Base-by-base conservation (phyloP, 2,113 vertebrate species). In the Hyla sarda region DNA sequence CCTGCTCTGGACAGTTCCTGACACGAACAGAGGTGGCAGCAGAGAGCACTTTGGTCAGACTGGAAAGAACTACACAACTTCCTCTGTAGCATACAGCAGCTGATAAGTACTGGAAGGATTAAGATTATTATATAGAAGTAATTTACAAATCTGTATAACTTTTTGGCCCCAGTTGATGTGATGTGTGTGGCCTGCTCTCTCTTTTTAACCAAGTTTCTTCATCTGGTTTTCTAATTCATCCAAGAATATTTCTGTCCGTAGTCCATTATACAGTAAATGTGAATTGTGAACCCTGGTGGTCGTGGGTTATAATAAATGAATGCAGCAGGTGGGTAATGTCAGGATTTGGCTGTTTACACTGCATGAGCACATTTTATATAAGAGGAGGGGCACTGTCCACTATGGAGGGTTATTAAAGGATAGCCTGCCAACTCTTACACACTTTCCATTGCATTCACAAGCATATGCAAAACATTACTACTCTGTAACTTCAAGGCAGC, bases 401-500 rank as follows among this genome's bases (percentile, higher is more conserved):
- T 47, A 23, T 75, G 30, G 19, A 62, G 21, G 54, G 41, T 65
- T 25, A 71, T 82, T 72, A 71, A 28, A 82, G 23, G 37, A 84
- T 72, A n/a, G 72, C 45, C 30, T 32, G 82, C 32, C 82, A 60
- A 21, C 10, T 37, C 54, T 30, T 41, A n/a, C 32, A 41, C 69
- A n/a, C 56, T 67, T 85, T 81, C 47, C 84, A 60, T 86, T 58
- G 52, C 65, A 30, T 72, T 72, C 58, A 84, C 37, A 84, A 65
- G 56, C 83, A 84, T 13, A 84, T 76, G 84, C 21, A 32, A 81
- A 28, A 23, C 84, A 58, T 86, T 86, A 81, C 65, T 56, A 30
- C 28, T 12, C 47, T 5, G 32, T 30, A 81, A 71, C 56, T 37
- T 80, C 65, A 28, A 56, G 72, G 28, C 76, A 65, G 54, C 16